Conservation (phyloP, 2,888 invertebrate species). For the Lasioglossum villosulum region DNA sequence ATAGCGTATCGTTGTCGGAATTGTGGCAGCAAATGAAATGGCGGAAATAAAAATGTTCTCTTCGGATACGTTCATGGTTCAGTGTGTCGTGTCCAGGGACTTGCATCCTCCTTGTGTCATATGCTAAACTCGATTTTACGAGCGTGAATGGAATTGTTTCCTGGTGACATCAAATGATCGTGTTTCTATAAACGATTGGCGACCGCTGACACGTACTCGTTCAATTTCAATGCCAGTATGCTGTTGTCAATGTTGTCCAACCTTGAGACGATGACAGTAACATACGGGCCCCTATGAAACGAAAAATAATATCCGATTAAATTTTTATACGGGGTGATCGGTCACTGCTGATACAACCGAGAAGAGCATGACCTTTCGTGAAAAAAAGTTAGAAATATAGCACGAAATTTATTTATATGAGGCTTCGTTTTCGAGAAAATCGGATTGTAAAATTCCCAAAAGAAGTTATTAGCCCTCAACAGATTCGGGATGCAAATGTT, state of each 20-base stretch:
- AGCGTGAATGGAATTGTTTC: conserved; percentile 39
- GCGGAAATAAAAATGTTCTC: conserved; percentile 40
- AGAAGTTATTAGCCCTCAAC: no score
- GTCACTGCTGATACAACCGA: background rate
- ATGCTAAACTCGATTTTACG: conserved; percentile 49
- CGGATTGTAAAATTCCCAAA: no score
- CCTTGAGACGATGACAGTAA: background rate
- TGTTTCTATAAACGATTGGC: conserved; percentile 24
- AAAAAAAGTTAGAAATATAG: background rate
- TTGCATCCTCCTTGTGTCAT: conserved; percentile 16
- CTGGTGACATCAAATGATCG: background rate
- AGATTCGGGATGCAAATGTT: no score
- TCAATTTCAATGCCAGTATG: background rate
- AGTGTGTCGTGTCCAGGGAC: conserved; percentile 13
- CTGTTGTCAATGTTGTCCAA: background rate
- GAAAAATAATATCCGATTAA: background rate
- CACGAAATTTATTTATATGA: no score
- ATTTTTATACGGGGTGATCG: background rate
- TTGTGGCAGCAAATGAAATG: conserved; percentile 23
- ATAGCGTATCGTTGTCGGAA: background rate
- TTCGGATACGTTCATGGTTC: conserved; percentile 4
- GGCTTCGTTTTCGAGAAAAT: no score
- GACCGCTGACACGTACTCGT: background rate
- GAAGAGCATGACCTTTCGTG: background rate
- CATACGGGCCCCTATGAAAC: background rate